A percentile compares a stretch with the other conserved stretches of the same genome.
phyloP scores from a whole-genome alignment of 2,888 invertebrate species.

The Ophion ellenae region DNA sequence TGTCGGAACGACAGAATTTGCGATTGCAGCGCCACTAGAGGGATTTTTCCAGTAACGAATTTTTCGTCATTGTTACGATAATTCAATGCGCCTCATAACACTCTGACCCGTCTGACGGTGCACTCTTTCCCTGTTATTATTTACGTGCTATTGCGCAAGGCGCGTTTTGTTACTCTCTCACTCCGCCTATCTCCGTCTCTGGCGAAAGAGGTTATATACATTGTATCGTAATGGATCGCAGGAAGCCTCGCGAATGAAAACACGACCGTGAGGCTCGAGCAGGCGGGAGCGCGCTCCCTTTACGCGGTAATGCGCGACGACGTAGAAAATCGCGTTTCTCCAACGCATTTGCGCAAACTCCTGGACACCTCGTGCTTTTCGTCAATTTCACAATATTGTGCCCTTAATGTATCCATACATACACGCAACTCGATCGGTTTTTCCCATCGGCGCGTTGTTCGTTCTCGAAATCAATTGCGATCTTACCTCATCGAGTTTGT shows the following conservation, averaged over 20 bases:
- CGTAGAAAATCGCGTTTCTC: constrained; percentile 44
- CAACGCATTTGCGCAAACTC: constrained; percentile 5
- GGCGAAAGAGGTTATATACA: background rate
- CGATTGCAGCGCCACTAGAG: background rate
- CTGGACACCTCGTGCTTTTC: background rate
- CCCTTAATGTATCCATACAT: background rate
- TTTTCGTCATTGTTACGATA: constrained; percentile 10
- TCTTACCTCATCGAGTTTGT: background rate
- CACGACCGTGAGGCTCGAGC: constrained; percentile 31
- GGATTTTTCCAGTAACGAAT: background rate
- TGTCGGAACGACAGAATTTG: background rate
- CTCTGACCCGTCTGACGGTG: constrained; percentile 29
- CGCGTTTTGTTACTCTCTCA: constrained; percentile 25
- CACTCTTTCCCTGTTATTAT: constrained; percentile 33
- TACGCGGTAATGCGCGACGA: constrained; percentile 77
- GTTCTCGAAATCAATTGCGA: background rate
- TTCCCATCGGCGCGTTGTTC: constrained; percentile 1
- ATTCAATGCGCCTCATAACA: constrained; percentile 4
- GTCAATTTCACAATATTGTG: constrained; percentile 8
- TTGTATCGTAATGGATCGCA: constrained; percentile 30
- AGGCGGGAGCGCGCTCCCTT: constrained; percentile 70
- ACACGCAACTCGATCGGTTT: background rate
- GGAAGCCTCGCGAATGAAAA: constrained; percentile 59
- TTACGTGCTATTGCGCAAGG: constrained; percentile 51
- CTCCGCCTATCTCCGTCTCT: background rate